Evolutionary conservation across 2,888 invertebrate genomes (phyloP).

Genomic region (Morinoia aosen): DNA sequence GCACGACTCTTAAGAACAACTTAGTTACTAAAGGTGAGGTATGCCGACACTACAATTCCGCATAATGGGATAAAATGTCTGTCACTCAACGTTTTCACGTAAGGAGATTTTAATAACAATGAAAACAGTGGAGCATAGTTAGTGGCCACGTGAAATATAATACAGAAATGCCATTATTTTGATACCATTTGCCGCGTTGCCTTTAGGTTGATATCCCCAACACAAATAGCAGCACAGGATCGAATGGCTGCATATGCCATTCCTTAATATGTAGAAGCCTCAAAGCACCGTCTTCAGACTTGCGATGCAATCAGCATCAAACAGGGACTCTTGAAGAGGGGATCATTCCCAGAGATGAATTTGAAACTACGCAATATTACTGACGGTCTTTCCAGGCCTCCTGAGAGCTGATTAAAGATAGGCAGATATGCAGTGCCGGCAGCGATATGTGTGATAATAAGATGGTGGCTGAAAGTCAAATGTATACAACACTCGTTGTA

Average conservation of each 20-base stretch:
- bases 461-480: no score
- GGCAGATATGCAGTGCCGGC: background rate
- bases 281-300: background rate
- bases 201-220: background rate
- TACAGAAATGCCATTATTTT: background rate
- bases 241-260: background rate
- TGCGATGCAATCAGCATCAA: background rate
- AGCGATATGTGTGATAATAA: background rate
- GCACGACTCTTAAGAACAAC: no score
- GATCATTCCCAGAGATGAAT: slow-evolving; percentile 3
- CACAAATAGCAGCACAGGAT: background rate
- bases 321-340: background rate
- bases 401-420: background rate
- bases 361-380: background rate
- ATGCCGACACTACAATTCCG: no score
- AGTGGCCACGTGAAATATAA: background rate
- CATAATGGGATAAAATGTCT: background rate
- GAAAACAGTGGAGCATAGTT: background rate
- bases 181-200: background rate
- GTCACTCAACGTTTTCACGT: background rate
- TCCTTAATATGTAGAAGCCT: background rate
- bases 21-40: no score
- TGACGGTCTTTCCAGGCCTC: background rate
- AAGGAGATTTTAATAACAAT: background rate
- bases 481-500: no score